Percentiles rank a stretch among this genome's conserved stretches.
phyloP scores from a whole-genome alignment of 2,113 vertebrate species.

The Hemibagrus wyckioides region DNA sequence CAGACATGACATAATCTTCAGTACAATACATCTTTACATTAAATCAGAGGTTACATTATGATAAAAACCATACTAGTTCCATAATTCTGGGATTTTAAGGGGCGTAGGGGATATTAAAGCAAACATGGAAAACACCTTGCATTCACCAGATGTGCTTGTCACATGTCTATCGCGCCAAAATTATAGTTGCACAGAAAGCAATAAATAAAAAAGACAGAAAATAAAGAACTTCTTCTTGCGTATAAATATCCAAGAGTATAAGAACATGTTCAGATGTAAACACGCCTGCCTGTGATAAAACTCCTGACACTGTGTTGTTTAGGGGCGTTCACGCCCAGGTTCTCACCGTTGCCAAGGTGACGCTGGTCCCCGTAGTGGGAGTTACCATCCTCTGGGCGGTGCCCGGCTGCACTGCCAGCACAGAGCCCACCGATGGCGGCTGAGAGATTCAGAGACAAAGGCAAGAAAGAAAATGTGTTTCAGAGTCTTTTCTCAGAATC shows the following conservation, averaged over 20 bases:
- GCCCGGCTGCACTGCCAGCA: constrained; percentile 78
- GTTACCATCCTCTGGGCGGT: constrained; percentile 81
- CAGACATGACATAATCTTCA: background rate
- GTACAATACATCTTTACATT: background rate
- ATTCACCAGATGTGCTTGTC: background rate
- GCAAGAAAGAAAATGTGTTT: background rate
- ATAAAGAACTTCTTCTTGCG: background rate
- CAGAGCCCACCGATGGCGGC: constrained; percentile 63
- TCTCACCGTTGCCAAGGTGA: constrained; percentile 84
- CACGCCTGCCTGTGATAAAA: constrained; percentile 1
- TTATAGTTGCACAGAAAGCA: background rate
- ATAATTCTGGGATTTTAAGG: background rate
- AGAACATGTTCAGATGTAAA: constrained; percentile 2
- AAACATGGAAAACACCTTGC: constrained; percentile 14
- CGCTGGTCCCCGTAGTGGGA: constrained; percentile 76
- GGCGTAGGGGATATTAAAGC: background rate
- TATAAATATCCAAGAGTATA: background rate
- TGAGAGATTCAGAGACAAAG: constrained; percentile 13
- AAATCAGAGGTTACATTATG: background rate
- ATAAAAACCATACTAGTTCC: background rate
- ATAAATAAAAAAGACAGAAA: background rate
- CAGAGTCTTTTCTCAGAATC: background rate
- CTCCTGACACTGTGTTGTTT: constrained; percentile 17
- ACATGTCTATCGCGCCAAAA: background rate
- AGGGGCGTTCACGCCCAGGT: constrained; percentile 9